Base-by-base conservation (phyloP, 2,797 vertebrate genomes). In the Poecilia gillii region DNA sequence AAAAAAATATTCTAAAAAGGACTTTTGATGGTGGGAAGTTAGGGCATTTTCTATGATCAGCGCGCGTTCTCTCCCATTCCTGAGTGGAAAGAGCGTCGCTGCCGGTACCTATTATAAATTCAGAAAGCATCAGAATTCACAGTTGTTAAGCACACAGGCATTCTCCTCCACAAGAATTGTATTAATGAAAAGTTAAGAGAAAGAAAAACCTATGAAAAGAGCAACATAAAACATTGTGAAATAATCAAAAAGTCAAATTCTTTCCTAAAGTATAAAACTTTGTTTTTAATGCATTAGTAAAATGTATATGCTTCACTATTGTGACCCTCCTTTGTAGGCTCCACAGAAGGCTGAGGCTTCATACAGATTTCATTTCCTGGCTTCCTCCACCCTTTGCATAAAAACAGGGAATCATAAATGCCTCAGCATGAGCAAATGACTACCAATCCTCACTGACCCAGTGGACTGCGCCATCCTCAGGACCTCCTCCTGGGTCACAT, bases 401-500 rank as follows among this genome's bases (percentile, higher is more conserved):
- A 81, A 84, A 85, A 73, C 79, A 49, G 84, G 46, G 86, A 75
- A 83, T 80, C 82, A 79, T 80, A 75, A 85, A 76, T 82, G 88
- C 53, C 59, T 82, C 55, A 85, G 78, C 70, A 83, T 79, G 76
- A 80, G 70, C 81, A 57, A 78, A 75, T 51, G 16, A 74, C 80
- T 47, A 53, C 64, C 77, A 28, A 33, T 81, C 72, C 64, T 78
- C 64, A 9, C 79, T 85, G 79, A 90, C 85, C 85, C 72, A 66
- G 78, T 82, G 81, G 36, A 81, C 77, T 88, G 68, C 76, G 57
- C 57, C 41, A 45, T 84, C 82, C 80, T 25, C 74, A 75, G 73
- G 77, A 82, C 81, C 55, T 79, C 55, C 74, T 83, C 83, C 46
- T 18, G 80, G 91, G 86, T 91, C 91, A 90, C 83, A 85, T 85